Conservation (phyloP, 2,113 vertebrate genomes). For the Salvelinus namaycush region DNA sequence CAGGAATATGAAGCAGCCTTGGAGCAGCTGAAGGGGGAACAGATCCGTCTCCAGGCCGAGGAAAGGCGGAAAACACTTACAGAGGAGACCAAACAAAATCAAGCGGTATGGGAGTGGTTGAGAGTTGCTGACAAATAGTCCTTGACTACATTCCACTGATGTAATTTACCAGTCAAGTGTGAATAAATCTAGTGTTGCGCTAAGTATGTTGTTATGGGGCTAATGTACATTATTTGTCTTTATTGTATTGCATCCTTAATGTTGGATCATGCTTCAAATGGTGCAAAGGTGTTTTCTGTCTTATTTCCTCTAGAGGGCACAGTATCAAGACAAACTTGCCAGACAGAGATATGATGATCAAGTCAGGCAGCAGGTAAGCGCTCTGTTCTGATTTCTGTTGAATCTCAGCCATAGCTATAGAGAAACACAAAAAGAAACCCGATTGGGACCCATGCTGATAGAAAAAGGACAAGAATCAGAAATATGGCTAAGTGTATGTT, state of each 20-base stretch:
- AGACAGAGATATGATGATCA: constrained; percentile 95
- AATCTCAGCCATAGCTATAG: background rate
- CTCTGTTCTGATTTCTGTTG: background rate
- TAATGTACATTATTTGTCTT: background rate
- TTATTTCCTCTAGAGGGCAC: constrained; percentile 81
- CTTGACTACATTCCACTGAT: background rate
- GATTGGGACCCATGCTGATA: background rate
- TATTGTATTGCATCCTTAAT: background rate
- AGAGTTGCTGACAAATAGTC: background rate
- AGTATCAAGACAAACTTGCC: constrained; percentile 95
- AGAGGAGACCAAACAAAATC: constrained; percentile 94
- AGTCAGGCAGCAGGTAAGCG: constrained; percentile 87
- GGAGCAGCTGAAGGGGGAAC: constrained; percentile 92
- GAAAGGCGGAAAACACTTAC: constrained; percentile 89
- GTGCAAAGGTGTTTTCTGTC: constrained; percentile 3
- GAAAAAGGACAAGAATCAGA: background rate
- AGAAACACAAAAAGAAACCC: too few relatives aligned
- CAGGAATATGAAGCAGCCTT: constrained; percentile 94
- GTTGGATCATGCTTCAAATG: too few relatives aligned
- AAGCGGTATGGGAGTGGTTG: constrained; percentile 79
- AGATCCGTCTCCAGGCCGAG: constrained; percentile 87
- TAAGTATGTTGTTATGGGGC: background rate
- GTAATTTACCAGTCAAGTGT: background rate
- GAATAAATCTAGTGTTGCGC: background rate
- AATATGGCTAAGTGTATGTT: background rate